Percentiles rank a stretch among this genome's conserved stretches.
Conservation (phyloP, 2,888 invertebrate genomes). For the Vannuccia rotundouncinata region DNA sequence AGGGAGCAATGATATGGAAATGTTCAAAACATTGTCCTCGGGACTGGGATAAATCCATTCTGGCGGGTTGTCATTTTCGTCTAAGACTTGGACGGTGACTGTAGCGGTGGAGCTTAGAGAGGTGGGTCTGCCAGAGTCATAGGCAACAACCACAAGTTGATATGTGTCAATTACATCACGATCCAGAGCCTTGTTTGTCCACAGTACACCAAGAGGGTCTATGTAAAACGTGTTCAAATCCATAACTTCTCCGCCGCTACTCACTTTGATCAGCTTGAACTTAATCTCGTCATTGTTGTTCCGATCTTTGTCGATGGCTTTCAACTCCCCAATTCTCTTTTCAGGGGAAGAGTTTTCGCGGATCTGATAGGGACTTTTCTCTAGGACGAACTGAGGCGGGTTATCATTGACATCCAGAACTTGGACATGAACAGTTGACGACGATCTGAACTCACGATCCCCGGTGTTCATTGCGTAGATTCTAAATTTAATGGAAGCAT, state of each 20-base stretch:
- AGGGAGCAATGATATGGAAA: neutral
- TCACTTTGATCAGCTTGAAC: neutral
- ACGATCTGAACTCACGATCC: neutral
- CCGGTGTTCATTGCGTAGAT: constrained; percentile 31
- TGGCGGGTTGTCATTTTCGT: constrained; percentile 33
- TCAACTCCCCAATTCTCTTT: neutral
- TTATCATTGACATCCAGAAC: constrained; percentile 35
- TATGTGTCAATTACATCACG: neutral
- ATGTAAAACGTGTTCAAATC: constrained; percentile 7
- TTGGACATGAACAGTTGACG: neutral
- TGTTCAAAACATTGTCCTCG: constrained; percentile 14
- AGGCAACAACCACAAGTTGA: constrained; percentile 16
- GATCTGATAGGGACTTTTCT: constrained; percentile 18
- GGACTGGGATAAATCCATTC: constrained; percentile 33
- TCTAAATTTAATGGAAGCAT: constrained; percentile 1
- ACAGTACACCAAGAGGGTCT: constrained; percentile 25
- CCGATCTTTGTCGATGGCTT: constrained; percentile 20
- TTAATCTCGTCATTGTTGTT: constrained; percentile 25
- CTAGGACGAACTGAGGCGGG: constrained; percentile 18
- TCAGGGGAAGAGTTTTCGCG: constrained; percentile 27
- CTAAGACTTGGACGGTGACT: constrained; percentile 18
- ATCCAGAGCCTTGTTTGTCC: constrained; percentile 14
- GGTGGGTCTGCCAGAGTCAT: constrained; percentile 12
- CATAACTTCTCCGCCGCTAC: neutral
- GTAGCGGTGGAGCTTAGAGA: constrained; percentile 28